Evolutionary conservation across 2,113 vertebrate genomes (phyloP).

Genomic region (Scomber japonicus): DNA sequence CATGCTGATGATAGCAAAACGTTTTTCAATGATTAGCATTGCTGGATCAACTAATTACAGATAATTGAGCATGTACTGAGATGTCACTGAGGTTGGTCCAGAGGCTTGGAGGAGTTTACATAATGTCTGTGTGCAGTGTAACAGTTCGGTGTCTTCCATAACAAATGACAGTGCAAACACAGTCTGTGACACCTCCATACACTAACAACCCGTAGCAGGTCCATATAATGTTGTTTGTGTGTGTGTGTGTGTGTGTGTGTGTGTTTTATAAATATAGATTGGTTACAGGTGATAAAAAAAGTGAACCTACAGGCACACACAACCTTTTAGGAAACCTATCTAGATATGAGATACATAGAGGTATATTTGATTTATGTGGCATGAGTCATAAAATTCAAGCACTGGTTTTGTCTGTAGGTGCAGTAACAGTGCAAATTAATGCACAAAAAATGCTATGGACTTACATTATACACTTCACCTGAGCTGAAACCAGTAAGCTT

Average conservation of each 20-base stretch:
- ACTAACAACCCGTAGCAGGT: constrained; percentile 22
- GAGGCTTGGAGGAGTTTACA: constrained; percentile 47
- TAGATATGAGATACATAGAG: neutral
- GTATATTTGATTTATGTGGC: neutral
- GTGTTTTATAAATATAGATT: constrained; percentile 5
- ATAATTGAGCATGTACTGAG: constrained; percentile 70
- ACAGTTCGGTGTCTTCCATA: constrained; percentile 44
- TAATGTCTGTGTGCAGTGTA: neutral
- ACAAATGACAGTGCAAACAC: constrained; percentile 30
- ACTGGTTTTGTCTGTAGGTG: neutral
- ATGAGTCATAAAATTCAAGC: constrained; percentile 12
- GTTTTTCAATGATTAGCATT: constrained; percentile 71
- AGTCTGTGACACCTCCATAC: constrained; percentile 33
- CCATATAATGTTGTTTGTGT: too few species aligned
- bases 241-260: too few species aligned
- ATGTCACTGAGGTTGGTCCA: constrained; percentile 54
- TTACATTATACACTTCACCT: constrained; percentile 30
- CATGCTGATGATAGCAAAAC: constrained; percentile 41
- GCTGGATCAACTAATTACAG: constrained; percentile 73
- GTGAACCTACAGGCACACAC: neutral
- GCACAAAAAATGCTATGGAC: neutral
- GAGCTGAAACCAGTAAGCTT: constrained; percentile 30
- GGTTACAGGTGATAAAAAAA: neutral
- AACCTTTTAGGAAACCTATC: neutral
- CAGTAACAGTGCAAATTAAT: neutral